These are phyloP conservation scores for Dolichoris vasculosae DNA, from an alignment of 1,140 invertebrate genomes.

Conservation along the genomic window DNA sequence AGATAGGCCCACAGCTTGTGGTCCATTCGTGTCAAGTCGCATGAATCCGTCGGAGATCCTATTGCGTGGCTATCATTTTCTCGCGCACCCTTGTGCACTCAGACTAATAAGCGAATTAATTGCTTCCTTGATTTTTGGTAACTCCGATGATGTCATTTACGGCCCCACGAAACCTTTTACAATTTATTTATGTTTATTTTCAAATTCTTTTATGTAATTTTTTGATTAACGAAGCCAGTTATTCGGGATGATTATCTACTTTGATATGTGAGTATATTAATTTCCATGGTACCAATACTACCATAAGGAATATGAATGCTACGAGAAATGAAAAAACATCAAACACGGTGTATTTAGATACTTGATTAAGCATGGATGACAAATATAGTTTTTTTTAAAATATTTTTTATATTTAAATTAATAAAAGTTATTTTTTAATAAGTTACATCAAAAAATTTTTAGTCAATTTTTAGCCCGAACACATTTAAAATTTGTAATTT, in stretches of 20 bases:
- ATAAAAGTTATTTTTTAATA: too few species aligned
- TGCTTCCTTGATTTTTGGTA: too few species aligned
- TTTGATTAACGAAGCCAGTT: not conserved
- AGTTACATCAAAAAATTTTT: too few species aligned
- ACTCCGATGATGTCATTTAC: too few species aligned
- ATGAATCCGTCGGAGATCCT: not conserved
- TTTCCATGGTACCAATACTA: not conserved
- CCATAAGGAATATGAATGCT: not conserved
- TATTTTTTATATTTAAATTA: too few species aligned
- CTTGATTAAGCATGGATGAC: not conserved
- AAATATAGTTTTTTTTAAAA: not conserved
- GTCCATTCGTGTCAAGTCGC: too few species aligned
- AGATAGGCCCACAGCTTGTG: not conserved
- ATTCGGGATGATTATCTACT: not conserved
- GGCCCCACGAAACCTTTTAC: too few species aligned
- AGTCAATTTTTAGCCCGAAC: too few species aligned
- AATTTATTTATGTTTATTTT: too few species aligned
- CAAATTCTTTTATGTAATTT: too few species aligned
- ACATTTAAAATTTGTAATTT: too few species aligned
- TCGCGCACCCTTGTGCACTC: too few species aligned
- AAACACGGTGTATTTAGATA: not conserved
- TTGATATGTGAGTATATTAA: not conserved
- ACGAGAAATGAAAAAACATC: not conserved
- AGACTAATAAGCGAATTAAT: constrained; percentile 17
- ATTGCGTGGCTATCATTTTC: not conserved